phyloP scores from a whole-genome alignment of 92 coral and sea anemone genomes.

The Anthopleura xanthogrammica region DNA sequence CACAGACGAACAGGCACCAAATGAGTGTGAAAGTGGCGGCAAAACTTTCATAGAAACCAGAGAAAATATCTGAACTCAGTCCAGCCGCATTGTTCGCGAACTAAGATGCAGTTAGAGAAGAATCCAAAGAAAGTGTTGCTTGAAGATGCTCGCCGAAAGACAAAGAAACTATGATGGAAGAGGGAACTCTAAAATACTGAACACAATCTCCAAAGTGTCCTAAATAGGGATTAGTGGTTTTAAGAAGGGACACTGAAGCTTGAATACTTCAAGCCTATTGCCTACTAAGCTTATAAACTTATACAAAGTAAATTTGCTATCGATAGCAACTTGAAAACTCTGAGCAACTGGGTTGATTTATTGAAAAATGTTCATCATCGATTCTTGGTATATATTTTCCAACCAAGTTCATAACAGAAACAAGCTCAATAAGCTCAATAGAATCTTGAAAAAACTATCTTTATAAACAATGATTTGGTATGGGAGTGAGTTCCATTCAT shows the following conservation, averaged over 20 bases:
- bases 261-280: not conserved
- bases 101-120: not conserved
- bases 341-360: not conserved
- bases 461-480: not conserved
- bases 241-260: not conserved
- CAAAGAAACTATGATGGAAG: not conserved
- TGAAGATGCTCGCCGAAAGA: not conserved
- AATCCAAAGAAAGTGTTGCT: not conserved
- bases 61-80: not conserved
- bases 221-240: slow-evolving; percentile 5
- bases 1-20: slow-evolving; percentile 45
- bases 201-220: not conserved
- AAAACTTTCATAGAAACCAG: slow-evolving; percentile 22
- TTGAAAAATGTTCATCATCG: not conserved
- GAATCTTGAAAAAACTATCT: not conserved
- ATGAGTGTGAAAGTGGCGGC: slow-evolving; percentile 36
- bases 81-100: not conserved
- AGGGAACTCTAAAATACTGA: not conserved
- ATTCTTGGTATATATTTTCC: not conserved
- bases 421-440: not conserved
- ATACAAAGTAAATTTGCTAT: not conserved
- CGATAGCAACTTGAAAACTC: not conserved
- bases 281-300: not conserved
- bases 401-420: slow-evolving; percentile 4
- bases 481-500: not conserved